These are phyloP conservation scores for Papilio protenor DNA, from an alignment of 2,888 invertebrate species.

Conservation along the genomic window DNA sequence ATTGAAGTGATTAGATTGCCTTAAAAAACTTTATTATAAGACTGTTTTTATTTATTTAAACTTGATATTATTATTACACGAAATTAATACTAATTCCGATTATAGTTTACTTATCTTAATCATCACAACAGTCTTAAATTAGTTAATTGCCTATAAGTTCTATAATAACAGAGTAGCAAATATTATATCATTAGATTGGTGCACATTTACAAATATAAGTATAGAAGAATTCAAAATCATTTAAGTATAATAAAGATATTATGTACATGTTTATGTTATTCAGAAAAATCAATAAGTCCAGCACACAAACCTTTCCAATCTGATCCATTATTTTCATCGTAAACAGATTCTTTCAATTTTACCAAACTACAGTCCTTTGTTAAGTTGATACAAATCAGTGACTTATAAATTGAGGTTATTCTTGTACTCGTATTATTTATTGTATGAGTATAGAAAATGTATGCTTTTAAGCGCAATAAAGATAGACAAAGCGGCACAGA, in stretches of 20 bases:
- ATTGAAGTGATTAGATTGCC: not conserved
- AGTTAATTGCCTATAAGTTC: not conserved
- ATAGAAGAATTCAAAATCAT: not conserved
- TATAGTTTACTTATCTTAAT: not conserved
- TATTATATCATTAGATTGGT: not conserved
- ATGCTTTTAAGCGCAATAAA: conserved; percentile 5
- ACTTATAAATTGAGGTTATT: not conserved
- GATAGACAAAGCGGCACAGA: not conserved
- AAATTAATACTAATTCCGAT: not conserved
- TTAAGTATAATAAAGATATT: not conserved
- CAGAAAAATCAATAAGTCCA: not conserved
- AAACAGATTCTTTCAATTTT: not conserved
- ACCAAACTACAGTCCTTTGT: not conserved
- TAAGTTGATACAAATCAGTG: not conserved
- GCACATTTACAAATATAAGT: not conserved
- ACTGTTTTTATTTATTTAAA: not conserved
- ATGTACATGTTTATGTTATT: not conserved
- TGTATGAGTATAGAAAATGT: conserved; percentile 7
- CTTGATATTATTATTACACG: not conserved
- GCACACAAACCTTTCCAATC: not conserved
- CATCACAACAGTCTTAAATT: not conserved
- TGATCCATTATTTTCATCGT: not conserved
- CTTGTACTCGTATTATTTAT: not conserved
- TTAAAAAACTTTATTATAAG: not conserved
- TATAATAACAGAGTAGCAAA: not conserved